Base-by-base conservation (phyloP, 1,140 invertebrate genomes). In the Sarcophaga bullata region DNA sequence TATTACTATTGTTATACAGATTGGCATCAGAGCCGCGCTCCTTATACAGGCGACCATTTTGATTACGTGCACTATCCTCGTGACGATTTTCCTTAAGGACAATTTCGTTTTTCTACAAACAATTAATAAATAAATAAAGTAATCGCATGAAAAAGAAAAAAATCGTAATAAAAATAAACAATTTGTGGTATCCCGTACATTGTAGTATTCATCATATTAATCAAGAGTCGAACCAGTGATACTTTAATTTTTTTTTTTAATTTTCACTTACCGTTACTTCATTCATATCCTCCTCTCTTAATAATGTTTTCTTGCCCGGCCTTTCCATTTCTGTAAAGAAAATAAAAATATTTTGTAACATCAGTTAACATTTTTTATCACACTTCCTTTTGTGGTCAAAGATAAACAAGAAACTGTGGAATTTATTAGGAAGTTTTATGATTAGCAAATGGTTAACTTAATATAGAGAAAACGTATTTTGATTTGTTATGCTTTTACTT, bases 31-130 rank as follows among this genome's bases (percentile, higher is more conserved):
- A 82, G 73, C 84, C 85, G 17, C 86, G 86, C 37, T 90, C 88
- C 84, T 90, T 90, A 84, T 90, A 90, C 5, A 90, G 85, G n/a
- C 89, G 87, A 5, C 89, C 89, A 75, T 90, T 90, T 82, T 87
- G 88, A 85, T 90, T 90, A 81, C 89, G 86, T 76, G 86, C 84
- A 52, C 88, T 87, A 81, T 90, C 89, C 83, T 90, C 89, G 81
- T 86, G 86, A 10, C 88, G 88, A 81, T 84, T 87, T 72, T 89
- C 88, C 81, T 89, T 89, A 19, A 85, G 84, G 52, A 86, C 84
- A 48, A 86, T 85, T 80, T 89, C 88, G 81, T 89, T 86, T 80
- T 88, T 88, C 88, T 89, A 82, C n/a, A 50, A n/a, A 47, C 19
- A 80, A 37, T 11, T 52, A 15, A 54, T 11, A 37, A n/a, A 25